Percentiles rank a stretch among this genome's conserved stretches.
phyloP scores from a whole-genome alignment of 2,888 invertebrate genomes.

The Creontiades dilutus region DNA sequence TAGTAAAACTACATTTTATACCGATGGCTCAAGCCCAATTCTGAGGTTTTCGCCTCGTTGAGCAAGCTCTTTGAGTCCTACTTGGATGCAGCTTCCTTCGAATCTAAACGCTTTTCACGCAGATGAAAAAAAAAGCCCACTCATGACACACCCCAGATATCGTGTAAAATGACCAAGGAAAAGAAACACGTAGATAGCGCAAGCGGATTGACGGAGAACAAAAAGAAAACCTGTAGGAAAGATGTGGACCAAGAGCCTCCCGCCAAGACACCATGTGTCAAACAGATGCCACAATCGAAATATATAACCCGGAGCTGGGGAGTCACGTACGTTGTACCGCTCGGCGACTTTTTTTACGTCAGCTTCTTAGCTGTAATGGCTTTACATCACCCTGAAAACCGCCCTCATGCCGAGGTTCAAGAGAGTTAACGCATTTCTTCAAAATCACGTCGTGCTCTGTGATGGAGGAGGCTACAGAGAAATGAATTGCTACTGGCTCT shows the following conservation, averaged over 20 bases:
- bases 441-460: background rate
- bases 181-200: conserved; percentile 27
- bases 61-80: no score
- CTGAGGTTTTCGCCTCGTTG: no score
- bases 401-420: conserved; percentile 35
- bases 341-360: background rate
- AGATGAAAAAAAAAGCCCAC: background rate
- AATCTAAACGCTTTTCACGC: background rate
- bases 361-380: conserved; percentile 21
- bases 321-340: conserved; percentile 30
- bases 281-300: conserved; percentile 50
- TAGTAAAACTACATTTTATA: no score
- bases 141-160: background rate
- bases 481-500: background rate
- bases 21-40: no score
- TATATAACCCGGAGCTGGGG: background rate
- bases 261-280: conserved; percentile 43
- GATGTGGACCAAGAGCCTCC: conserved; percentile 22
- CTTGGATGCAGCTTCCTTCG: background rate
- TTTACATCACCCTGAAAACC: conserved; percentile 35
- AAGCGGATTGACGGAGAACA: background rate
- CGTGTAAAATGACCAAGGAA: background rate
- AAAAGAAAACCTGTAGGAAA: background rate
- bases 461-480: background rate
- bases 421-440: background rate